These are phyloP conservation scores for Hirtodrosophila alboralis DNA, from an alignment of 2,888 invertebrate species.

Conservation along the genomic window DNA sequence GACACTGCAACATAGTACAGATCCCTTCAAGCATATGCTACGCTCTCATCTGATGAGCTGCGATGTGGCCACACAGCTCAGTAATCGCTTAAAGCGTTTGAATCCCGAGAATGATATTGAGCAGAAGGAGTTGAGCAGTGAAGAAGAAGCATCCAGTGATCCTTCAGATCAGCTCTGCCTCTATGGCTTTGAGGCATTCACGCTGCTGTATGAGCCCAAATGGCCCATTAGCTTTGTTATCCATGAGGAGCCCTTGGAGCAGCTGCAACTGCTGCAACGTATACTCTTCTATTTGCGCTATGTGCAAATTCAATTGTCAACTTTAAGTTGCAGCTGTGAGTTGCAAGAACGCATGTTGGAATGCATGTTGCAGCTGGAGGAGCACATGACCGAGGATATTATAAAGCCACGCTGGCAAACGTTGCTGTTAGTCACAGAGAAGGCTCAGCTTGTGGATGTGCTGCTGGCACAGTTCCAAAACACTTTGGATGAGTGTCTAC, in stretches of 20 bases:
- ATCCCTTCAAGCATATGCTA: slow-evolving; percentile 49
- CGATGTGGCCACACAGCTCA: slow-evolving; percentile 45
- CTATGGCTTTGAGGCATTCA: slow-evolving; percentile 50
- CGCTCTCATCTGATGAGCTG: slow-evolving; percentile 39
- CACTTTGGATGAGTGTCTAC: slow-evolving; percentile 36
- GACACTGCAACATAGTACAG: slow-evolving; percentile 24
- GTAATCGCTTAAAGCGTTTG: background rate
- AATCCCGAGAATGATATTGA: background rate
- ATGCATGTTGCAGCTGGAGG: slow-evolving; percentile 43
- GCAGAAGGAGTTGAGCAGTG: background rate
- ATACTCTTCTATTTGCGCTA: slow-evolving; percentile 57
- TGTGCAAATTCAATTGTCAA: slow-evolving; percentile 39
- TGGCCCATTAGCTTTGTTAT: slow-evolving; percentile 63
- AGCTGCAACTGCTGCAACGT: slow-evolving; percentile 58
- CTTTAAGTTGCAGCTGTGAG: background rate
- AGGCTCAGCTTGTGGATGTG: slow-evolving; percentile 45
- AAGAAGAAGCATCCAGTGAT: slow-evolving; percentile 2
- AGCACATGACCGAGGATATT: slow-evolving; percentile 54
- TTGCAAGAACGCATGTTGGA: slow-evolving; percentile 45
- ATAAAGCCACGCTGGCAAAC: slow-evolving; percentile 47
- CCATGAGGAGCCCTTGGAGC: slow-evolving; percentile 38
- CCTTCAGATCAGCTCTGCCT: slow-evolving; percentile 11
- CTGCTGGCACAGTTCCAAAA: slow-evolving; percentile 33
- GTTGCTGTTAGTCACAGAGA: slow-evolving; percentile 10
- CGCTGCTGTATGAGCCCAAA: slow-evolving; percentile 43